Evolutionary conservation across 1,140 invertebrate species (phyloP).

Genomic region (Drosophila tristis): DNA sequence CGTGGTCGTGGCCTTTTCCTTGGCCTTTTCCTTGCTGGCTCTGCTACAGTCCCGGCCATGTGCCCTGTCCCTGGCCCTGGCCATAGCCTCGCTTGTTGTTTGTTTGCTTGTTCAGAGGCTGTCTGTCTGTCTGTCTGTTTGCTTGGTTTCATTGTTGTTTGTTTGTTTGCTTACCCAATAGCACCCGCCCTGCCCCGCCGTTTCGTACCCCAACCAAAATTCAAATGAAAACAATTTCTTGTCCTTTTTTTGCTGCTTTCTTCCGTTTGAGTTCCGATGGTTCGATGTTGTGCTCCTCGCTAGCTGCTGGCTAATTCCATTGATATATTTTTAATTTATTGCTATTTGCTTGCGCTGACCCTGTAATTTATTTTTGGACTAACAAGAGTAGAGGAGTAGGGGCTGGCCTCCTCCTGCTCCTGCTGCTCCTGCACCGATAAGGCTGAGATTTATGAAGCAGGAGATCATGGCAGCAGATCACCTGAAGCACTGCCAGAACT

Average conservation of each 20-base stretch:
- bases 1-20: constrained; percentile 6
- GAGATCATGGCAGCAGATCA: constrained; percentile 14
- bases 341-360: constrained; percentile 62
- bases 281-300: constrained; percentile 4
- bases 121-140: constrained; percentile 65
- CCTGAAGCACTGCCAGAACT: too few species aligned
- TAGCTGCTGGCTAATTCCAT: constrained; percentile 51
- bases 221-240: constrained; percentile 66
- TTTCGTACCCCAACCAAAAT: constrained; percentile 13
- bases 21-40: neutral
- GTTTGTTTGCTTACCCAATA: constrained; percentile 65
- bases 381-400: too few species aligned
- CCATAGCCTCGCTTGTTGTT: constrained; percentile 23
- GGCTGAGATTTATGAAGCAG: constrained; percentile 27
- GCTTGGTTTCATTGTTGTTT: constrained; percentile 76
- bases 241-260: constrained; percentile 34
- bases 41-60: constrained; percentile 1
- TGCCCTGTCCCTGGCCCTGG: constrained; percentile 11
- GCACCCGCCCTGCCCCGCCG: constrained; percentile 3
- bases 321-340: constrained; percentile 81
- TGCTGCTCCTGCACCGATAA: constrained; percentile 15
- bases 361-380: constrained; percentile 64
- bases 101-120: constrained; percentile 53
- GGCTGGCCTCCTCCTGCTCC: constrained; percentile 3
- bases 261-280: constrained; percentile 16